A percentile compares a stretch with the other conserved stretches of the same genome.
phyloP scores from a whole-genome alignment of 2,888 invertebrate species.

The Oscheius onirici region DNA sequence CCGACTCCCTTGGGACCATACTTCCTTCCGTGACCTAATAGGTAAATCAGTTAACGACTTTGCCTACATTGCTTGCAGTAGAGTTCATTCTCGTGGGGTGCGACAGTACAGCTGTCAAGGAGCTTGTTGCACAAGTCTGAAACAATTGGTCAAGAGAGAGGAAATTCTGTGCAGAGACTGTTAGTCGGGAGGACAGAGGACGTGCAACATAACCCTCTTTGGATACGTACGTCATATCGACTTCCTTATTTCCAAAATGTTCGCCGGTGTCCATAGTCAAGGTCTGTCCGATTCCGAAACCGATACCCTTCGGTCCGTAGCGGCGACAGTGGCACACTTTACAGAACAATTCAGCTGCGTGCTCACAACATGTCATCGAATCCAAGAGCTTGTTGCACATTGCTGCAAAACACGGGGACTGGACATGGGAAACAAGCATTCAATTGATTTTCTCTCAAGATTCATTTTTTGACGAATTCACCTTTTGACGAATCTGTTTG shows the following conservation, averaged over 20 bases:
- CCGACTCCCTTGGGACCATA: conserved; percentile 97
- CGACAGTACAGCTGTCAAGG: conserved; percentile 92
- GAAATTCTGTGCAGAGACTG: neutral
- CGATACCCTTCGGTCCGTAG: conserved; percentile 87
- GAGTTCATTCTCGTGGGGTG: conserved; percentile 90
- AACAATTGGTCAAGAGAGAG: conserved; percentile 20
- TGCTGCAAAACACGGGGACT: conserved; percentile 71
- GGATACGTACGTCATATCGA: conserved; percentile 70
- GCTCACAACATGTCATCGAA: conserved; percentile 94
- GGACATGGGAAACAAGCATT: conserved; percentile 17
- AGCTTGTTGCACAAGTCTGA: conserved; percentile 87
- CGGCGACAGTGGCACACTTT: conserved; percentile 94
- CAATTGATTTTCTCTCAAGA: neutral
- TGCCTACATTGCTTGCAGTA: conserved; percentile 95
- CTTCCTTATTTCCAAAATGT: conserved; percentile 79
- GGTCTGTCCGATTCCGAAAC: conserved; percentile 96
- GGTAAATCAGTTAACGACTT: too few species aligned
- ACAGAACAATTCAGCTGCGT: conserved; percentile 91
- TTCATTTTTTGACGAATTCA: conserved; percentile 14
- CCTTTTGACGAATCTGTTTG: conserved; percentile 3
- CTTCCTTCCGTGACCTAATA: conserved; percentile 95
- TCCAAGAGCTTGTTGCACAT: conserved; percentile 93
- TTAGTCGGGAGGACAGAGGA: neutral
- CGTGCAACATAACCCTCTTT: neutral
- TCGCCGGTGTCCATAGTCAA: conserved; percentile 94